A percentile compares a stretch with the other conserved stretches of the same genome.
Evolutionary conservation across 2,113 vertebrate genomes (phyloP).

Genomic region (Ctenodactylus gundi): DNA sequence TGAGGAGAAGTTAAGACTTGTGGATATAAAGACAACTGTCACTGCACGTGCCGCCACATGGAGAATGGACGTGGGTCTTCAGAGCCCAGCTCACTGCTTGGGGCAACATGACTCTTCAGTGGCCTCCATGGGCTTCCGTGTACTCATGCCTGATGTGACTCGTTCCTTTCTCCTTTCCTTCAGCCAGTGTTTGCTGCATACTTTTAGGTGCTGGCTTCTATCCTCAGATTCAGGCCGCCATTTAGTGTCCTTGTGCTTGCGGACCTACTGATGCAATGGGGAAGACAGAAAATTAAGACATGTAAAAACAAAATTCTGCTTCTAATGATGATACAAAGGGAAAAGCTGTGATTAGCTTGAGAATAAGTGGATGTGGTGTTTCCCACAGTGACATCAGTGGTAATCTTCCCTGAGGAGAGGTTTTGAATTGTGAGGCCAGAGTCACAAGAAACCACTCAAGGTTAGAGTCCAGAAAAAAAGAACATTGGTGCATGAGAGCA

Average conservation of each 20-base stretch:
- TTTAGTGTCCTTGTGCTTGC: neutral
- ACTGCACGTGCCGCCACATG: neutral
- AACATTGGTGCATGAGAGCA: neutral
- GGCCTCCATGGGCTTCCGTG: neutral
- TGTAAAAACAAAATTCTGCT: neutral
- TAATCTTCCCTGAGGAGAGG: neutral
- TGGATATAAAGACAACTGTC: neutral
- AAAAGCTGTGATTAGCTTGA: neutral
- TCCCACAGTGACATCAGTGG: neutral
- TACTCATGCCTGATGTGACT: neutral
- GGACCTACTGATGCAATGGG: neutral
- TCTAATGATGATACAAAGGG: neutral
- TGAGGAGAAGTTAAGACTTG: neutral
- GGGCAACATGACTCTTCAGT: neutral
- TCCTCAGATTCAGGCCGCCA: neutral
- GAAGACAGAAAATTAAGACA: neutral
- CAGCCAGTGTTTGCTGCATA: neutral
- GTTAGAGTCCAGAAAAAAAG: neutral
- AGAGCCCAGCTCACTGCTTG: too few species aligned
- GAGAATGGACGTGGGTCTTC: accelerated
- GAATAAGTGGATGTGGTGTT: neutral
- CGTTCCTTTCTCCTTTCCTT: neutral
- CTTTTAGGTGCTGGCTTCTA: neutral
- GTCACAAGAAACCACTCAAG: neutral
- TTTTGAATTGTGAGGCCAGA: neutral